Evolutionary conservation across 2,113 vertebrate genomes (phyloP).

Genomic region (Archilochus colubris): DNA sequence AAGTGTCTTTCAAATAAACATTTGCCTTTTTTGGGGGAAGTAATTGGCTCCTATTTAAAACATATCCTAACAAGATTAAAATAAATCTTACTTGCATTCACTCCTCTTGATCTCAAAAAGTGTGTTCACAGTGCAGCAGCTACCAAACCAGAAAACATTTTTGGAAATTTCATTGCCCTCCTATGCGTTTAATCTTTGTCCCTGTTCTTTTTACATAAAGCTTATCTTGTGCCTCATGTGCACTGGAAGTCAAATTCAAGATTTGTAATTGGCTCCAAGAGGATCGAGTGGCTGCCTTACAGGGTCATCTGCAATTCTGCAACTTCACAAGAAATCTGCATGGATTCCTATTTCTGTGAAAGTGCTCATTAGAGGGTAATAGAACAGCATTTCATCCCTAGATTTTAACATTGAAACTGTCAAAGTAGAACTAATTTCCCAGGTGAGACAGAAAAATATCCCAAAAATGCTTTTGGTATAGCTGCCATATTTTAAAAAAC

Average conservation of each 20-base stretch:
- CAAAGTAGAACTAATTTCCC: neutral
- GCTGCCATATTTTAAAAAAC: neutral
- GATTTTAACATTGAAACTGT: neutral
- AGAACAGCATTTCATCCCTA: neutral
- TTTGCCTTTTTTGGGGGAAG: neutral
- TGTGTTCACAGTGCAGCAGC: neutral
- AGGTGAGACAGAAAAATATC: neutral
- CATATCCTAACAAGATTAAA: neutral
- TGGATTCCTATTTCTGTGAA: neutral
- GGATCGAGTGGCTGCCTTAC: neutral
- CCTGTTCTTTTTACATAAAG: neutral
- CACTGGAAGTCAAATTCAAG: neutral
- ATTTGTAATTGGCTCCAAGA: neutral
- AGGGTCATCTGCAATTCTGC: neutral
- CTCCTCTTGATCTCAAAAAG: neutral
- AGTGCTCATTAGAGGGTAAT: neutral
- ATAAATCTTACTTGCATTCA: neutral
- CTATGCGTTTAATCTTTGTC: neutral
- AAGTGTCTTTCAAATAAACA: neutral
- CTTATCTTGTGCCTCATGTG: neutral
- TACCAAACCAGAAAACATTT: neutral
- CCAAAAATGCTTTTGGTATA: neutral
- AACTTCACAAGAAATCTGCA: slow-evolving; percentile 14
- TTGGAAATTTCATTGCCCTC: neutral
- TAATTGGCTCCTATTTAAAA: neutral